A percentile compares a stretch with the other conserved stretches of the same genome.
These are phyloP conservation scores for Apteryx mantelli DNA, from an alignment of 2,113 vertebrate genomes.

Conservation along the genomic window DNA sequence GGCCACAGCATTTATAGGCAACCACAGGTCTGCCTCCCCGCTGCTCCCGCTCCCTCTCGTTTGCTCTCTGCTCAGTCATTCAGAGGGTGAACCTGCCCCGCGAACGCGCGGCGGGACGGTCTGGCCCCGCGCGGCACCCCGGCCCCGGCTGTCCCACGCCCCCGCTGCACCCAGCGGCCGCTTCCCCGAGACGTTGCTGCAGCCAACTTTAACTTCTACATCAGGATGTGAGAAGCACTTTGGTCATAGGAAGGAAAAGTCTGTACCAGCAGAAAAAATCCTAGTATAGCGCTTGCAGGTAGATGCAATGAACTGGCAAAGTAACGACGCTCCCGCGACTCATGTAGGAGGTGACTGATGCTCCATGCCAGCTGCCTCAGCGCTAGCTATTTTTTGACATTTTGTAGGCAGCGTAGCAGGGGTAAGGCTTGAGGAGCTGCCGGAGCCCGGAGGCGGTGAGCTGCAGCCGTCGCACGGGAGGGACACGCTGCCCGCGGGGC, in stretches of 20 bases:
- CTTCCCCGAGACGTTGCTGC: too few relatives aligned
- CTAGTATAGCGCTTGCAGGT: background rate
- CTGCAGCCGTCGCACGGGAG: background rate
- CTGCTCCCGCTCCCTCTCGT: background rate
- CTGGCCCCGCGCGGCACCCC: accelerated
- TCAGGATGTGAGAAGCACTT: background rate
- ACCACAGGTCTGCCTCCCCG: background rate
- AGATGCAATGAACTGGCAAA: background rate
- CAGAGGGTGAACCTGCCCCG: background rate
- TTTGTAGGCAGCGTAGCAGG: background rate
- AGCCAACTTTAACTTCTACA: accelerated
- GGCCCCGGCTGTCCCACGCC: too few relatives aligned
- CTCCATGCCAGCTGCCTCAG: slow-evolving; percentile 20
- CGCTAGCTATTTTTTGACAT: background rate
- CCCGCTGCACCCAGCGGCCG: too few relatives aligned
- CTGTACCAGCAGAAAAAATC: background rate
- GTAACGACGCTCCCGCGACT: slow-evolving; percentile 17
- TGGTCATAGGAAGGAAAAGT: background rate
- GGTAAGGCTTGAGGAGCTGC: background rate
- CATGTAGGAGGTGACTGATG: slow-evolving; percentile 19
- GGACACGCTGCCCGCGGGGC: too few relatives aligned
- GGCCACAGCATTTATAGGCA: background rate
- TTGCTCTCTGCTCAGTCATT: background rate
- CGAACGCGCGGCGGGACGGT: background rate
- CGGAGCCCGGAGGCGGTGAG: accelerated